Conservation (phyloP, 2,797 vertebrate species). For the Thalassophryne amazonica region DNA sequence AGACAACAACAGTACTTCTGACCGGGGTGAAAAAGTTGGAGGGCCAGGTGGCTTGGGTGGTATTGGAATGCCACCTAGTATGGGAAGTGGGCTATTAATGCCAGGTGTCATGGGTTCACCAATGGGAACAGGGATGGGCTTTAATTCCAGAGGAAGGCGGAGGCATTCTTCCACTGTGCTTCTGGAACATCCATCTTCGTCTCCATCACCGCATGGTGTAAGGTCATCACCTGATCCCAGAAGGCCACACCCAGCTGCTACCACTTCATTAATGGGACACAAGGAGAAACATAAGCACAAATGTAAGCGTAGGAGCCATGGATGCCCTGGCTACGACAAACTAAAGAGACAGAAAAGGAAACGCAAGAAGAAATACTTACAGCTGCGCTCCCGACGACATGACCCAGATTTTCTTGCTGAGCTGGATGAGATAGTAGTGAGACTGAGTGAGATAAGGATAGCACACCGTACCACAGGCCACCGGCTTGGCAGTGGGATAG, state of each 20-base stretch:
- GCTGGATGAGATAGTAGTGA: conserved; percentile 89
- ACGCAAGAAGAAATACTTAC: conserved; percentile 97
- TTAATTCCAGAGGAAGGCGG: conserved; percentile 83
- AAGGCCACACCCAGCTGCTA: conserved; percentile 71
- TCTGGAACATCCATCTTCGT: conserved; percentile 85
- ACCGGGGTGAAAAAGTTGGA: conserved; percentile 90
- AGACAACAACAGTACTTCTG: conserved; percentile 98
- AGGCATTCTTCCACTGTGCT: conserved; percentile 84
- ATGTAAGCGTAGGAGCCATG: conserved; percentile 91
- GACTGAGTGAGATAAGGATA: conserved; percentile 91
- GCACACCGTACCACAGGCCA: conserved; percentile 86
- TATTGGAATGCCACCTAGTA: conserved; percentile 65
- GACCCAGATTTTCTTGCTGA: conserved; percentile 95
- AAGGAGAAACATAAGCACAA: conserved; percentile 99
- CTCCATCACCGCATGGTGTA: conserved; percentile 76
- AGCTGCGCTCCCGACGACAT: conserved; percentile 86
- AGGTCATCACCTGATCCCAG: conserved; percentile 77
- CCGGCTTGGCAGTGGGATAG: conserved; percentile 72
- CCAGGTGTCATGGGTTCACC: conserved; percentile 76
- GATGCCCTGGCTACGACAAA: conserved; percentile 93
- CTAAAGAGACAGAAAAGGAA: conserved; percentile 96
- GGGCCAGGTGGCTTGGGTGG: conserved; percentile 65
- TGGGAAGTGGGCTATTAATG: conserved; percentile 77
- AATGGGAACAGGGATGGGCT: conserved; percentile 77
- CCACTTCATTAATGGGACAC: conserved; percentile 76